Evolutionary conservation across 2,888 invertebrate species (phyloP), one percentile per base, ranked within the genome.

Genomic region (Ecdyonurus torrentis): DNA sequence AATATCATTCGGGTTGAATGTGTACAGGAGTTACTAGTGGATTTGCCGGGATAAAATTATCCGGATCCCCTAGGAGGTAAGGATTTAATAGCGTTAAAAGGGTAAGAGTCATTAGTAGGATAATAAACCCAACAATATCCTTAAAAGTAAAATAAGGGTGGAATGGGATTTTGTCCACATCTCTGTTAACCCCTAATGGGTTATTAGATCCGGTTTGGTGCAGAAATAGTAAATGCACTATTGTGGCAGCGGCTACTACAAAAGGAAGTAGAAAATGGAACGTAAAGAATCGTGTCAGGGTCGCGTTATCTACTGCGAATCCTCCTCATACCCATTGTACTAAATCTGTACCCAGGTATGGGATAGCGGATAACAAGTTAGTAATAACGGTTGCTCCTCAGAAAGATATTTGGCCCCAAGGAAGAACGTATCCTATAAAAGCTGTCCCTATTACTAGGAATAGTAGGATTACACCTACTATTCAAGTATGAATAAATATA

Each of bases 1-100:
- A 90, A 73, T 89, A 89, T 83, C 87, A 89, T 81, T 90, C 89
- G 59, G 87, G 88, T 81, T 89, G 85, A 77, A 89, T 89, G 71
- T 88, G 88, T 5, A 80, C 72, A 0, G 88, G 87, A 0, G 87
- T 87, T 19, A 83, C 78, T 77, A 86, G 70, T 0, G 84, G 80
- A 67, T 86, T 85, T 2, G 85, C 86, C 0, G 82, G 81, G 22
- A 80, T 83, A 76, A 86, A 89, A 76, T 87, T 89, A 77, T 87
- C 87, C 0, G 85, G 83, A 25, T 87, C 86, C 68, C 81, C 79
- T 72, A 88, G 69, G 71, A 83, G 66, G 69, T 82, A 81, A 0
- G 86, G 86, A 2, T 74, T 76, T 65, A 73, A 72, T 73, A 83
- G 69, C 1, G 78, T 77, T 74, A 85, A 70, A 68, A 76, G 67